Base-by-base conservation (phyloP, 1,140 invertebrate species). In the Achatina immaculata region DNA sequence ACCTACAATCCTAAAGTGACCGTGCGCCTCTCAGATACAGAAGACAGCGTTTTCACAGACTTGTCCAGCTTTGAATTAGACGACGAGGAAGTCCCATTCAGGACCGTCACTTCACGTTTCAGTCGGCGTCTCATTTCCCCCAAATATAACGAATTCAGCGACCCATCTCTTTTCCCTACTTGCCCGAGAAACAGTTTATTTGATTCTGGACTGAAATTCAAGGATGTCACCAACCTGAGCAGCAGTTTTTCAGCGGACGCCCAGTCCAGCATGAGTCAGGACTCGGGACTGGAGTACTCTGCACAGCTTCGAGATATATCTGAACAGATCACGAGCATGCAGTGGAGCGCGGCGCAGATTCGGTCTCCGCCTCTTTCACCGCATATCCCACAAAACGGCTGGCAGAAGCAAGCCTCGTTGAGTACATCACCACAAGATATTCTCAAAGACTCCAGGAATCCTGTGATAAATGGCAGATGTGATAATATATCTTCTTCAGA, bases 1-100 rank as follows among this genome's bases (percentile, higher is more conserved):
- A 87, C 85, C 48, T 88, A 88, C 71, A 84, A 88, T 78, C 81
- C 83, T 19, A 78, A 81, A 21, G 87, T 88, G 45, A 85, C 81
- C 16, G 83, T 88, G 16, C 82, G 87, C 55, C 86, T 86, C 55
- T 87, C 86, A n/a, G 84, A 85, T 77, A 86, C 86, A 4, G 84
- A 82, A 34, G 87, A 86, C 43, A 83, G 82, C 68, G 78, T 85
- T 69, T 83, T 86, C 58, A 85, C 84, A 21, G 81, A 80, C 45
- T 77, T 86, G 11, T 84, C 85, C 2, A 82, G 78, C 40, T 78
- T 65, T n/a, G 82, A 83, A 6, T n/a, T n/a, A n/a, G n/a, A n/a
- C n/a, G 43, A 55, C 24, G 66, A 69, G 3, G 69, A 55, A 42
- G 21, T 62, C 62, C 36, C 78, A 34, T 7, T 69, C 28, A 31